Evolutionary conservation across 2,113 vertebrate genomes (phyloP).

Genomic region (Erpornis zantholeuca): DNA sequence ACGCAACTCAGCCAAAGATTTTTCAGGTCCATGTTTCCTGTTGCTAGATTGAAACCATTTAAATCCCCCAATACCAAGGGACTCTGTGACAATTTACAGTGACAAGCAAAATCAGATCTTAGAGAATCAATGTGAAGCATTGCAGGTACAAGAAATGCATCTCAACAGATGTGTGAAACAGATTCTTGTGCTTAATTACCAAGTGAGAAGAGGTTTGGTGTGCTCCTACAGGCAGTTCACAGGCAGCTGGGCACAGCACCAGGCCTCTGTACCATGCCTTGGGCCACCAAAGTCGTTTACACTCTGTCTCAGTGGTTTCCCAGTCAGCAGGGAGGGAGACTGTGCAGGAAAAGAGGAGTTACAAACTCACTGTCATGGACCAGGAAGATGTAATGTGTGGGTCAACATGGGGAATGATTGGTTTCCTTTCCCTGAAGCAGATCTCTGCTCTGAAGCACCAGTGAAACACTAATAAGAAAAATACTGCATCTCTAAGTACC

Average conservation of each 20-base stretch:
- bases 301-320: neutral
- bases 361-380: neutral
- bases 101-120: neutral
- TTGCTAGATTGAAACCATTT: neutral
- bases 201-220: neutral
- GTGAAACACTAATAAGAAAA: neutral
- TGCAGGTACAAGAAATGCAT: neutral
- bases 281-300: neutral
- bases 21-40: neutral
- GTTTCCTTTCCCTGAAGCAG: neutral
- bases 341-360: neutral
- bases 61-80: neutral
- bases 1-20: neutral
- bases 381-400: neutral
- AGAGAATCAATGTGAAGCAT: neutral
- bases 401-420: neutral
- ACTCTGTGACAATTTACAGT: neutral
- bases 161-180: neutral
- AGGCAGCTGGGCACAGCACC: neutral
- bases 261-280: neutral
- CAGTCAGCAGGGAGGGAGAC: neutral
- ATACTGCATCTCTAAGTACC: neutral
- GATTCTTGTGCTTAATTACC: neutral
- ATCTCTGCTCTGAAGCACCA: neutral
- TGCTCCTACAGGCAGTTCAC: fast-evolving